phyloP scores from a whole-genome alignment of 1,140 invertebrate species.

The Mercenaria mercenaria region DNA sequence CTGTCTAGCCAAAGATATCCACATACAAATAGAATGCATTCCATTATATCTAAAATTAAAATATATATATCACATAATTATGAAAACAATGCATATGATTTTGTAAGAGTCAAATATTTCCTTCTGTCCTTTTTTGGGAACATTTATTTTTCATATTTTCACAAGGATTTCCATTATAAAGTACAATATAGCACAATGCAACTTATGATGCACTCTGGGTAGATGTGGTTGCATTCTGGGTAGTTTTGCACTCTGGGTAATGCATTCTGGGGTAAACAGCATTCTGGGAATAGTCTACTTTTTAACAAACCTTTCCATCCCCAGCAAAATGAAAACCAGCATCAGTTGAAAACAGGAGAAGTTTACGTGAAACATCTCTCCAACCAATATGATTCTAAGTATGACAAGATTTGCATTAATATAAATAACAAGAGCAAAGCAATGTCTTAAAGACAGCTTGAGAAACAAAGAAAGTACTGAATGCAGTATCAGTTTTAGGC shows the following conservation, averaged over 20 bases:
- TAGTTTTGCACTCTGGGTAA: conserved; percentile 13
- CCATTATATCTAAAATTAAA: too few relatives aligned
- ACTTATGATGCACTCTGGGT: background rate
- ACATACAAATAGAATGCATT: too few relatives aligned
- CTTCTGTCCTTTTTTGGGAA: too few relatives aligned
- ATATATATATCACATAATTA: too few relatives aligned
- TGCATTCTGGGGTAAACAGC: conserved; percentile 30
- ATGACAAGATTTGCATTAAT: background rate
- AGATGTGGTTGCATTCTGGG: background rate
- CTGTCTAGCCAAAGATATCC: too few relatives aligned
- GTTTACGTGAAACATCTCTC: conserved; percentile 95
- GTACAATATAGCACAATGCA: too few relatives aligned
- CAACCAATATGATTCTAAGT: conserved; percentile 89
- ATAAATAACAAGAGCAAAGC: background rate
- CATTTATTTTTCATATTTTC: too few relatives aligned
- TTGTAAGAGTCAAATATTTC: too few relatives aligned
- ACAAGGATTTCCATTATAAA: too few relatives aligned
- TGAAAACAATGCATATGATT: too few relatives aligned
- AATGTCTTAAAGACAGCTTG: background rate
- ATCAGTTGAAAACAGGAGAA: conserved; percentile 99
- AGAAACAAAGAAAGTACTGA: background rate
- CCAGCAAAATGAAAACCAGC: conserved; percentile 99
- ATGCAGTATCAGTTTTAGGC: too few relatives aligned
- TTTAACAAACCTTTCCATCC: conserved; percentile 92
- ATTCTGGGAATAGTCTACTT: conserved; percentile 16